Conservation (phyloP, 1,140 invertebrate species). For the Drosophila ambigua region DNA sequence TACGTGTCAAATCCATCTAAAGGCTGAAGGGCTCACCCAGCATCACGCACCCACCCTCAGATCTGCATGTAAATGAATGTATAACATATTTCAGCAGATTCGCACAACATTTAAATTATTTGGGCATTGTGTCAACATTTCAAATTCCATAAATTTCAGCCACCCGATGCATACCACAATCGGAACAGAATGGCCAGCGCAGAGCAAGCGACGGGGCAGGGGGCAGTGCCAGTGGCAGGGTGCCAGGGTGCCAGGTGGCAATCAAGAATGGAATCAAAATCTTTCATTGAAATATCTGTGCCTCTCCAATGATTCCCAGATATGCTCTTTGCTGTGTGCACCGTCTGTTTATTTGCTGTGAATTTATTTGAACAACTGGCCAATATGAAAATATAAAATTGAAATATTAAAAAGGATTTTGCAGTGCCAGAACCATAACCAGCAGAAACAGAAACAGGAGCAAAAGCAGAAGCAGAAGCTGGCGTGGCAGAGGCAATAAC, state of each 20-base stretch:
- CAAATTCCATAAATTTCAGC: conserved; percentile 70
- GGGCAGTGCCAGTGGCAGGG: too few species aligned
- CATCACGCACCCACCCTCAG: not conserved
- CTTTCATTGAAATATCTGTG: not conserved
- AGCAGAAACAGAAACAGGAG: not conserved
- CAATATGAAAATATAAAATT: conserved; percentile 60
- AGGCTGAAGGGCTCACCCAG: conserved; percentile 62
- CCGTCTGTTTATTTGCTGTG: conserved; percentile 50
- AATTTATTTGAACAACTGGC: conserved; percentile 56
- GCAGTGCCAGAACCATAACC: not conserved
- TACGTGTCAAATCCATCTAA: conserved; percentile 70
- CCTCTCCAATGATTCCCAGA: not conserved
- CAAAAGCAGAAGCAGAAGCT: too few species aligned
- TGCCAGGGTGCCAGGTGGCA: conserved; percentile 21
- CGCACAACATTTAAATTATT: conserved; percentile 77
- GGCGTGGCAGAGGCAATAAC: not conserved
- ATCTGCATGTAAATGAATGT: conserved; percentile 44
- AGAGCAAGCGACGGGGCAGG: too few species aligned
- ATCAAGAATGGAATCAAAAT: not conserved
- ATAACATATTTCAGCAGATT: conserved; percentile 66
- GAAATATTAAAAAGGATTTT: conserved; percentile 60
- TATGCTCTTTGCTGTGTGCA: conserved; percentile 2
- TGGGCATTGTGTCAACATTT: conserved; percentile 78
- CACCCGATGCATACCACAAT: conserved; percentile 39
- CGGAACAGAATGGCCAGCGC: not conserved